Conservation (phyloP, 2,888 invertebrate species). For the Eretmocerus hayati region DNA sequence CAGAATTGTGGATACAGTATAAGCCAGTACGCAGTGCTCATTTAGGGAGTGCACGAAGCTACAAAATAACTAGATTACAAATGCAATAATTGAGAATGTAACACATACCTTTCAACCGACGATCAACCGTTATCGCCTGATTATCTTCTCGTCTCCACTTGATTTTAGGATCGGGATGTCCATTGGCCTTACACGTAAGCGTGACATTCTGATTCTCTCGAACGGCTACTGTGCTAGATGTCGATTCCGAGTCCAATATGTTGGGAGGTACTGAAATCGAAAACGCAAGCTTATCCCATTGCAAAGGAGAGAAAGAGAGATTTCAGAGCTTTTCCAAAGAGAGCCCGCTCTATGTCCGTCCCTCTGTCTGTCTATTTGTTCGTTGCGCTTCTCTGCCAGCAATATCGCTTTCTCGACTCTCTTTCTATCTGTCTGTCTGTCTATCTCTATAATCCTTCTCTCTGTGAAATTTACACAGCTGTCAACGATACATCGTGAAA, state of each 20-base stretch:
- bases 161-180: slow-evolving; percentile 85
- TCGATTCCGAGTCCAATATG: slow-evolving; percentile 84
- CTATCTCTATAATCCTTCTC: no score
- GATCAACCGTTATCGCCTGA: slow-evolving; percentile 75
- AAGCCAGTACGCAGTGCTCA: no score
- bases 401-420: not conserved
- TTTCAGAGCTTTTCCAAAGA: no score
- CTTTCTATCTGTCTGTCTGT: not conserved
- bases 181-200: slow-evolving; percentile 83
- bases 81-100: no score
- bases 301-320: no score
- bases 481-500: no score
- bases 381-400: not conserved
- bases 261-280: slow-evolving; percentile 77
- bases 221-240: slow-evolving; percentile 85
- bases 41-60: no score
- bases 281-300: slow-evolving; percentile 14
- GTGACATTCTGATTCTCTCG: slow-evolving; percentile 92
- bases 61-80: no score
- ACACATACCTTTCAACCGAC: no score
- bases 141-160: slow-evolving; percentile 92
- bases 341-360: not conserved
- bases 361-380: not conserved
- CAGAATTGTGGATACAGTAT: no score
- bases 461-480: no score